Percentiles rank a stretch among this genome's conserved stretches.
Conservation (phyloP, 1,140 invertebrate species). For the Diprion similis region DNA sequence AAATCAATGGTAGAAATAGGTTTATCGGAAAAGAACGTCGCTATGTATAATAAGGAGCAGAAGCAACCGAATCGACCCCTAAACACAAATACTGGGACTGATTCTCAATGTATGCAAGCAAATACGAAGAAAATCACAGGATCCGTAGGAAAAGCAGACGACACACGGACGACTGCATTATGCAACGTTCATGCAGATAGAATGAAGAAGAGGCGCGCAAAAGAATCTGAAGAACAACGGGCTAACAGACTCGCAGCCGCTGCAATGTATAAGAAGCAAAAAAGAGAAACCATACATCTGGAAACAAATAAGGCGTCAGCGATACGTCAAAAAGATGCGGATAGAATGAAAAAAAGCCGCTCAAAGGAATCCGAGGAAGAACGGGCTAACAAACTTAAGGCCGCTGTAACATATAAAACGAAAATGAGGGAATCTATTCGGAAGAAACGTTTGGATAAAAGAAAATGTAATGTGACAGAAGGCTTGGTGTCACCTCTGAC, state of each 20-base stretch:
- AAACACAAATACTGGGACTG: neutral
- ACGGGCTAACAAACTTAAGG: neutral
- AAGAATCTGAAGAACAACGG: neutral
- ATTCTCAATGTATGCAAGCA: neutral
- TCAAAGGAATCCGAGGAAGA: neutral
- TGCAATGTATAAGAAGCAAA: neutral
- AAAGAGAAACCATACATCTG: neutral
- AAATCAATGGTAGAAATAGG: too few species aligned
- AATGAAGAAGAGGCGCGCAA: neutral
- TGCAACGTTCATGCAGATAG: neutral
- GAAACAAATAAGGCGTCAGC: neutral
- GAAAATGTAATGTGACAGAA: too few species aligned
- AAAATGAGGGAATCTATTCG: neutral
- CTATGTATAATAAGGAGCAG: neutral
- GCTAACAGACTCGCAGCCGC: neutral
- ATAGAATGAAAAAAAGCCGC: too few species aligned
- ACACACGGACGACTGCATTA: neutral
- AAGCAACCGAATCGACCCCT: neutral
- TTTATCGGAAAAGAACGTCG: too few species aligned
- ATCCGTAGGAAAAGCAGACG: neutral
- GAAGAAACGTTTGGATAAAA: too few species aligned
- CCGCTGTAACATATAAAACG: neutral
- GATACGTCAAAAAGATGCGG: too few species aligned
- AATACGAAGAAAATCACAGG: neutral
- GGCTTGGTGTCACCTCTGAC: too few species aligned